Evolutionary conservation across 2,113 vertebrate genomes (phyloP).

Genomic region (Heptranchias perlo): DNA sequence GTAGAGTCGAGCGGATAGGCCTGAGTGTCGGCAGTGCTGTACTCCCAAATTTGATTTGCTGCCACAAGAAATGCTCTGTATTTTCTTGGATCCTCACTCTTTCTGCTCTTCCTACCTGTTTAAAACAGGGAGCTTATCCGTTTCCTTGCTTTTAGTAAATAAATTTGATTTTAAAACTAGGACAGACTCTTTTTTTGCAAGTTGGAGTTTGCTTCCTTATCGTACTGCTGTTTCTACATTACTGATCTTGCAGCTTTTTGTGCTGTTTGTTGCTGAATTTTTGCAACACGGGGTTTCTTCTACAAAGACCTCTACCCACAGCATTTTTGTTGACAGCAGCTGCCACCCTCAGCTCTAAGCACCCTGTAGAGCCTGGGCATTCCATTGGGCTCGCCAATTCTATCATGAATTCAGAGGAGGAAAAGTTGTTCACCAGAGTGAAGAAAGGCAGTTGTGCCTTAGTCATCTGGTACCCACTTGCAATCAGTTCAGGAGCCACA

Average conservation of each 20-base stretch:
- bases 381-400: not conserved
- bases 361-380: not conserved
- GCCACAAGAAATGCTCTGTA: not conserved
- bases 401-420: not conserved
- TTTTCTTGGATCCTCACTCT: not conserved
- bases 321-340: not conserved
- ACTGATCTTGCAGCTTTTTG: not conserved
- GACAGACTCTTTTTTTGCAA: not conserved
- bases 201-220: not conserved
- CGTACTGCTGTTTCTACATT: not conserved
- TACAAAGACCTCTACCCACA: not conserved
- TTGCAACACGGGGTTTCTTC: not conserved
- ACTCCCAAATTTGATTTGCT: not conserved
- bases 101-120: not conserved
- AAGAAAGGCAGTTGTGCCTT: not conserved
- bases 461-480: not conserved
- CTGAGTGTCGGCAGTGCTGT: not conserved
- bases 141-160: not conserved
- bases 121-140: not conserved
- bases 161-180: not conserved
- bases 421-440: not conserved
- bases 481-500: not conserved
- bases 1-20: not conserved
- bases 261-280: not conserved
- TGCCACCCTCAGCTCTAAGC: not conserved